Evolutionary conservation across 2,797 vertebrate genomes (phyloP).

Genomic region (Oreochromis mossambicus): DNA sequence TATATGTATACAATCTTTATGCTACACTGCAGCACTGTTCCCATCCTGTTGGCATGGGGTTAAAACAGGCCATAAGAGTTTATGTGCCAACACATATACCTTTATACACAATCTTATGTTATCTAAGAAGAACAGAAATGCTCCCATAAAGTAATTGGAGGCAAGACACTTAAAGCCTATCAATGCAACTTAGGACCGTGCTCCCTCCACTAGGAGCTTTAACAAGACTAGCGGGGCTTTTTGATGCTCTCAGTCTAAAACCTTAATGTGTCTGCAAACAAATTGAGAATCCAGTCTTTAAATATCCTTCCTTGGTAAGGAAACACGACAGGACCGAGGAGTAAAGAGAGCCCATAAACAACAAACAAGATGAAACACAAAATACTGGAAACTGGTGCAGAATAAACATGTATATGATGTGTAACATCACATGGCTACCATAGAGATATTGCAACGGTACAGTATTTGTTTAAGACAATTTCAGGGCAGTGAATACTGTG

Average conservation of each 20-base stretch:
- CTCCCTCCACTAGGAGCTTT: constrained; percentile 29
- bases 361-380: neutral
- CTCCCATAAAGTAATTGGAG: neutral
- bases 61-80: neutral
- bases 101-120: neutral
- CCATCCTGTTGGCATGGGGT: neutral
- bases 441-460: neutral
- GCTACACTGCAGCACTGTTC: neutral
- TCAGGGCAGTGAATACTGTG: neutral
- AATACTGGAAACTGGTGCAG: neutral
- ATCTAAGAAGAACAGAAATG: neutral
- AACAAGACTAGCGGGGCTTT: constrained; percentile 38
- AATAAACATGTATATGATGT: neutral
- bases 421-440: neutral
- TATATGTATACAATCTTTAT: neutral
- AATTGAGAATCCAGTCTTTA: neutral
- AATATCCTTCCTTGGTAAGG: neutral
- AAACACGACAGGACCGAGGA: neutral
- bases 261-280: constrained; percentile 45
- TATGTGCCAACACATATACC: neutral
- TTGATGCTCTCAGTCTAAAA: constrained; percentile 38
- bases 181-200: neutral
- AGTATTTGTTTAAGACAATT: neutral
- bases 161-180: constrained; percentile 17
- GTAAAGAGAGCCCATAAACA: neutral